Percentiles rank a stretch among this genome's conserved stretches.
Conservation (phyloP, 2,888 invertebrate species). For the Parascotia fuliginaria region DNA sequence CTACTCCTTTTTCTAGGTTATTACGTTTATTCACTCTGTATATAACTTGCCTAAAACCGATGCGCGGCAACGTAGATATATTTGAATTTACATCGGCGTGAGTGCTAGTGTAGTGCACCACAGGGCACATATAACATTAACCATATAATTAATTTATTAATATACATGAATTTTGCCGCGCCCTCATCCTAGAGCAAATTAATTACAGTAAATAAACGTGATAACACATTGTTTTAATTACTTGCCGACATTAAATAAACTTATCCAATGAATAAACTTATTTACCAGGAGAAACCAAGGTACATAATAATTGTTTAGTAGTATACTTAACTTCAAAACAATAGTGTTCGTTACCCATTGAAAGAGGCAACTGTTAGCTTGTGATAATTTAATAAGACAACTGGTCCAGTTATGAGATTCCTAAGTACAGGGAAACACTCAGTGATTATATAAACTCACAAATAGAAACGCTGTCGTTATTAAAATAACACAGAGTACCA, state of each 20-base stretch:
- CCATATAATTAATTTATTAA: no score
- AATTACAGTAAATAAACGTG: not conserved
- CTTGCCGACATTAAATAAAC: constrained; percentile 1
- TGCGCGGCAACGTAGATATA: not conserved
- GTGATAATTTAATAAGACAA: constrained; percentile 53
- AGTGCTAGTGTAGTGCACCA: no score
- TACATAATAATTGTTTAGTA: constrained; percentile 1
- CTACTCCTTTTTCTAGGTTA: not conserved
- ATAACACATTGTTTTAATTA: not conserved
- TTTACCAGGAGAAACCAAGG: constrained; percentile 1
- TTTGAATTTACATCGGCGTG: no score
- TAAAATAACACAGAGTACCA: constrained; percentile 41
- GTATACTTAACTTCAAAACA: not conserved
- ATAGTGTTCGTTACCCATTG: constrained; percentile 15
- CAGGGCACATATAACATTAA: no score
- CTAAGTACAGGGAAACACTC: constrained; percentile 64
- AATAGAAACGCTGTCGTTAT: constrained; percentile 50
- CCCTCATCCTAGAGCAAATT: not conserved
- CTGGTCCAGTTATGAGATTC: constrained; percentile 61
- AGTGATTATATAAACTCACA: constrained; percentile 55
- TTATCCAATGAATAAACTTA: not conserved
- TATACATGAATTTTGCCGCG: not conserved
- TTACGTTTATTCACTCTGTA: not conserved
- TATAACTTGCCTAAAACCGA: not conserved
- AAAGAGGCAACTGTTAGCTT: constrained; percentile 42